Evolutionary conservation across 2,113 vertebrate genomes (phyloP), one percentile per base, ranked within the genome.

Genomic region (Forbesichthys papilliferus): DNA sequence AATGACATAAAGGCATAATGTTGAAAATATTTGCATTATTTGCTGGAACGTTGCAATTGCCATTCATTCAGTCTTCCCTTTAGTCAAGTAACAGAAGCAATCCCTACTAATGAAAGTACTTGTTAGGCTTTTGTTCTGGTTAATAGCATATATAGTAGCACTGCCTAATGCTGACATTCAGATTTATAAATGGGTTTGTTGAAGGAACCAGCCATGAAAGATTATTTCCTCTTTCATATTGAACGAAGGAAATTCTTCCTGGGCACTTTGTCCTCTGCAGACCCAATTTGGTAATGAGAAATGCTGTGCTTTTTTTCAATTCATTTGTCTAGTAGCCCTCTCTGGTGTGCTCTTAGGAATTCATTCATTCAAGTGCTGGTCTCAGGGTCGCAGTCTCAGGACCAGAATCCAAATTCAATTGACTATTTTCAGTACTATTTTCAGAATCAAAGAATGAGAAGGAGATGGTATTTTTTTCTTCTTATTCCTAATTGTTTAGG

Each of bases 251-350:
- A 90, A 92, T 90, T 91, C 84, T 77, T 90, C 76, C 84, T 61
- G 67, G 88, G 81, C 84, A 76, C 85, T 86, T 83, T 88, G 86
- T 92, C 87, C 88, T 91, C 87, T 85, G 68, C 84, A 90, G 86
- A 88, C 90, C 90, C 89, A 92, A 90, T 93, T 93, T 91, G 91
- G 91, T 91, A 90, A 93, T 92, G 88, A 90, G 87, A 90, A 91
- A 90, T 88, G 86, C 82, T 88, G 82, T 88, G 71, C 53, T 78
- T 69, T 68, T 83, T 75, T 70, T 12, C 63, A 75, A 88, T 86
- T 83, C 75, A 86, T 90, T 89, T 88, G 77, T 83, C 84, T 81
- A 48, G 69, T 79, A 83, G 79, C 83, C 82, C 86, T 75, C 74
- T 68, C 86, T 63, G 36, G 20, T 80, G 82, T 36, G 46, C 80